phyloP scores from a whole-genome alignment of 2,797 vertebrate genomes.

The Chanos chanos region DNA sequence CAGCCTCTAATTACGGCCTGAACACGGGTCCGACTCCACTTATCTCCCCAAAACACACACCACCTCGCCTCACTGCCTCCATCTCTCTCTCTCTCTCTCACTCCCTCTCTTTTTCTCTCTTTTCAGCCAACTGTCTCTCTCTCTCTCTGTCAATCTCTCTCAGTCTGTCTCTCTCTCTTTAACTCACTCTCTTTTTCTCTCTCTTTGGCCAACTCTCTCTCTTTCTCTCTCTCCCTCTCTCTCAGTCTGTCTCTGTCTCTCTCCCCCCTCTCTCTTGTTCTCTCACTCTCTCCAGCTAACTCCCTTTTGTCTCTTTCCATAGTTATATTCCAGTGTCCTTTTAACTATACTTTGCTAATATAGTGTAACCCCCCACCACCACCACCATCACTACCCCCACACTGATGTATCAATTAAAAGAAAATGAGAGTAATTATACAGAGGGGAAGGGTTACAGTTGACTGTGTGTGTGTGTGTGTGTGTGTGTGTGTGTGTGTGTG shows the following conservation, averaged over 20 bases:
- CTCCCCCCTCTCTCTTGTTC: background rate
- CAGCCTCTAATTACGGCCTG: conserved; percentile 77
- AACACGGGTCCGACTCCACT: conserved; percentile 75
- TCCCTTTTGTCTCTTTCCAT: conserved; percentile 12
- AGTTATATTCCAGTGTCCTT: too few species aligned
- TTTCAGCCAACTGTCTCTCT: conserved; percentile 32
- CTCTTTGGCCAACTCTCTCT: background rate
- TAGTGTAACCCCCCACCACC: too few species aligned
- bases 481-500: background rate
- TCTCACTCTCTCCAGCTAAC: background rate
- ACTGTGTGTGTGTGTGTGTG: background rate
- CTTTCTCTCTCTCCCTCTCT: background rate
- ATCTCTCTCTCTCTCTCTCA: background rate
- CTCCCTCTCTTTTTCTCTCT: conserved; percentile 3
- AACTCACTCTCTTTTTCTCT: conserved; percentile 27
- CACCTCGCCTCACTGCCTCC: conserved; percentile 53
- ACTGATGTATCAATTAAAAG: background rate
- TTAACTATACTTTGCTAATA: too few species aligned
- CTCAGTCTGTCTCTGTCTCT: conserved; percentile 6
- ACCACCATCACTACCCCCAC: too few species aligned
- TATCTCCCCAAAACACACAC: conserved; percentile 85
- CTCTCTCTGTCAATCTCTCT: background rate
- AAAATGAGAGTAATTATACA: background rate
- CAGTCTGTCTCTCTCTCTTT: conserved; percentile 27
- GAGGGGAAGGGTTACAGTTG: background rate